Percentiles rank a stretch among this genome's conserved stretches.
Evolutionary conservation across 2,888 invertebrate genomes (phyloP).

Genomic region (Eueremaeus valkanovi): DNA sequence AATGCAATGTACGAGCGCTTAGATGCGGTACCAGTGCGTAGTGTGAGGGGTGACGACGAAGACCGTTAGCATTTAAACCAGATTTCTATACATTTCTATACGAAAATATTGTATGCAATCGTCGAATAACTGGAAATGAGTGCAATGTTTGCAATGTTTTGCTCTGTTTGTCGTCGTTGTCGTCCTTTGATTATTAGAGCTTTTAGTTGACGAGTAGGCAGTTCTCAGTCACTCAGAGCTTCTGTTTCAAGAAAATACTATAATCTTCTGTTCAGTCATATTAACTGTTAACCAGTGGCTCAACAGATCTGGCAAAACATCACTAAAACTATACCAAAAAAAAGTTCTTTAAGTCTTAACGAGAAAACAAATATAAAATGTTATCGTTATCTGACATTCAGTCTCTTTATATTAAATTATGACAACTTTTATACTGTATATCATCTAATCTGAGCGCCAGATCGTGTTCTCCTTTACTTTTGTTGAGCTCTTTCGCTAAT

Average conservation of each 20-base stretch:
- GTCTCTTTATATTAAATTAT: too few species aligned
- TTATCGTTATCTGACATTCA: too few species aligned
- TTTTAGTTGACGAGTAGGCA: constrained; percentile 4
- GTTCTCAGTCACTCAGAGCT: constrained; percentile 5
- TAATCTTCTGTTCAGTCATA: not conserved
- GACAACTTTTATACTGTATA: too few species aligned
- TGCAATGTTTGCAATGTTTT: constrained; percentile 27
- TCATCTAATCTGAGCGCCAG: too few species aligned
- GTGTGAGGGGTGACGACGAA: constrained; percentile 5
- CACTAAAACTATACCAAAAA: too few species aligned
- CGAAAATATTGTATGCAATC: constrained; percentile 16
- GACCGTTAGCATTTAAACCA: constrained; percentile 34
- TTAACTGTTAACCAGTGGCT: not conserved
- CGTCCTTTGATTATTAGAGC: not conserved
- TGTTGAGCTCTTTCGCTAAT: not conserved
- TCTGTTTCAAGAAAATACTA: not conserved
- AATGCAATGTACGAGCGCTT: too few species aligned
- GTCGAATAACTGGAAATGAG: constrained; percentile 1
- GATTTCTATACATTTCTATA: too few species aligned
- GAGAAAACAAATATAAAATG: too few species aligned
- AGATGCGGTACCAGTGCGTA: constrained; percentile 10
- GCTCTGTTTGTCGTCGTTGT: constrained; percentile 32
- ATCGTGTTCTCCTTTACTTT: not conserved
- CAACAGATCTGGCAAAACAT: too few species aligned
- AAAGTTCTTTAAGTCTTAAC: too few species aligned